Evolutionary conservation across 2,888 invertebrate species (phyloP), one percentile per base, ranked within the genome.

Genomic region (Allolobophora icterica): DNA sequence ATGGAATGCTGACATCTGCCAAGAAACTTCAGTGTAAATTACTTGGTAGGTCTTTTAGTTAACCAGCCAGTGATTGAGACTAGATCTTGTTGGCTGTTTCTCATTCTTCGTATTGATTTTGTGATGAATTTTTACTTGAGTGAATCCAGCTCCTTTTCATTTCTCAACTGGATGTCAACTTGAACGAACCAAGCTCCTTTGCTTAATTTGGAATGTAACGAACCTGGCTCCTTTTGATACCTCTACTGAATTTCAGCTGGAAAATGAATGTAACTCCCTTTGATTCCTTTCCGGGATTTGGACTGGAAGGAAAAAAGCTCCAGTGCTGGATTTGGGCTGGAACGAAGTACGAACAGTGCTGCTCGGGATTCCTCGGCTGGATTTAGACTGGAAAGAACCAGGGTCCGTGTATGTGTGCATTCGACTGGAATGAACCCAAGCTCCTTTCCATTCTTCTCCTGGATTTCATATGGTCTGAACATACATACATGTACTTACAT

Each of bases 1-100:
- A 90, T 24, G 92, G 92, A 17, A 92, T 92, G 91, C 52, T 91
- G 42, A 52, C n/a, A 38, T 89, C 91, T n/a, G 92, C 91, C 33
- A 24, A 95, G 84, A 90, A 84, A 33, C 35, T 91, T 24, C 40
- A 83, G 40, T 34, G 83, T 45, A 34, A 35, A 71, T 58, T 91
- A 40, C 83, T 90, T 33, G 90, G 90, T 34, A 33, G 34, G 38
- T 89, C 13, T 13, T 34, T 42, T 30, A 19, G 34, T 19, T 87
- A 34, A 71, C n/a, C 71, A 71, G 8, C n/a, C 71, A 71, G 71
- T n/a, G 3, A n/a, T 71, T 3, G n/a, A 71, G n/a, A 71, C 71
- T n/a, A 71, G 71, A 13, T n/a, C 11, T 8, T 8, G 3, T n/a
- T 71, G 71, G 11, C 52, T 52, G 52, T 24, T 21, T 52, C 52